Conservation (phyloP, 1,140 invertebrate genomes). For the Eumaeus atala region DNA sequence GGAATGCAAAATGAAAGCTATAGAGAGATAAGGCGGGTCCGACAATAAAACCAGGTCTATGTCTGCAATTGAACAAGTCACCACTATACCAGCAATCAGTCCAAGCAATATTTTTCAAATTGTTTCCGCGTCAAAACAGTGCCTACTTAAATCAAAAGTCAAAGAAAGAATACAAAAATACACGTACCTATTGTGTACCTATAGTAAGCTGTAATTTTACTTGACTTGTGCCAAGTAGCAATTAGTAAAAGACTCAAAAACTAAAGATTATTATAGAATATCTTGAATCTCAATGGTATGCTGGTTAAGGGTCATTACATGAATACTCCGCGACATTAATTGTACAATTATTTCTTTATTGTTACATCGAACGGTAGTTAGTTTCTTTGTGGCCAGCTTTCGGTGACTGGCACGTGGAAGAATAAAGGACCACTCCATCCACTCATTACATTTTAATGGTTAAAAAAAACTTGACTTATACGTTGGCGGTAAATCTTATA, state of each 20-base stretch:
- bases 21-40: too few relatives aligned
- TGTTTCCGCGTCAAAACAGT: too few relatives aligned
- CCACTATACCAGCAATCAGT: too few relatives aligned
- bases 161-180: too few relatives aligned
- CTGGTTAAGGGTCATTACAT: constrained; percentile 57
- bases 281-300: constrained; percentile 59
- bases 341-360: constrained; percentile 69
- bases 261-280: constrained; percentile 45
- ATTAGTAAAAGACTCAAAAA: constrained; percentile 35
- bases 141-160: too few relatives aligned
- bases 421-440: constrained; percentile 59
- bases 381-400: constrained; percentile 47
- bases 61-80: too few relatives aligned
- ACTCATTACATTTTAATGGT: constrained; percentile 71
- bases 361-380: constrained; percentile 66
- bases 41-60: too few relatives aligned
- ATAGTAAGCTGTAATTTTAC: not conserved
- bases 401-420: constrained; percentile 62
- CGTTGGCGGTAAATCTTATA: constrained; percentile 29
- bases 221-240: constrained; percentile 38
- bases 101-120: too few relatives aligned
- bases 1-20: too few relatives aligned
- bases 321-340: constrained; percentile 58
- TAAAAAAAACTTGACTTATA: constrained; percentile 53
- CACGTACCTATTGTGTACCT: too few relatives aligned